Conservation (phyloP, 2,797 vertebrate species). For the Clarias pachynema region DNA sequence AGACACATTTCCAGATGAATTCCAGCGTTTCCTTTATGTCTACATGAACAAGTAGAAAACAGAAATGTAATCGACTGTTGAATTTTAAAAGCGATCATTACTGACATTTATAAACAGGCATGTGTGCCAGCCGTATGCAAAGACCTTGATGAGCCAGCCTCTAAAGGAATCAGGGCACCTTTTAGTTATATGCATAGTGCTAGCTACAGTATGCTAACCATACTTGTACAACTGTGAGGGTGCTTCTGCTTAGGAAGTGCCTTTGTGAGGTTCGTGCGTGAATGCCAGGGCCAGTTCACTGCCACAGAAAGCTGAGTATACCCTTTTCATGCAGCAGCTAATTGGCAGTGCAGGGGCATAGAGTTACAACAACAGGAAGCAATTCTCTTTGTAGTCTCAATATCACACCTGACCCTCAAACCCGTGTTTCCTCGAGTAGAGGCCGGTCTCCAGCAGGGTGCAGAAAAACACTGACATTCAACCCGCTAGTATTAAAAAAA, state of each 20-base stretch:
- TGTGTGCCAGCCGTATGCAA: background rate
- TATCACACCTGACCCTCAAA: constrained; percentile 51
- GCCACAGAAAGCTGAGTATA: constrained; percentile 25
- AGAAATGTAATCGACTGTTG: constrained; percentile 44
- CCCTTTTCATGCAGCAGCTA: constrained; percentile 46
- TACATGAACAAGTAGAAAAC: constrained; percentile 59
- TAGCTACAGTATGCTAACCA: background rate
- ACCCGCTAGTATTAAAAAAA: constrained; percentile 16
- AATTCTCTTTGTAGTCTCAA: constrained; percentile 43
- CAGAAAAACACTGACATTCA: constrained; percentile 48
- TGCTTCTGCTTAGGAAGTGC: background rate
- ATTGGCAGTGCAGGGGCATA: constrained; percentile 52
- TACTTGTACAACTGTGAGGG: background rate
- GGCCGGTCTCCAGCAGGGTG: constrained; percentile 38
- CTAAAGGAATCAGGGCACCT: background rate
- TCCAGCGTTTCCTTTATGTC: constrained; percentile 47
- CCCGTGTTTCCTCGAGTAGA: constrained; percentile 42
- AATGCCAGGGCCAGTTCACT: constrained; percentile 8
- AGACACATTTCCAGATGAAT: constrained; percentile 1
- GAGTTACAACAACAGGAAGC: constrained; percentile 60
- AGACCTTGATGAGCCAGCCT: background rate
- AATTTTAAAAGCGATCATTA: background rate
- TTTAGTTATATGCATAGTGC: background rate
- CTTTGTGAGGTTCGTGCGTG: background rate
- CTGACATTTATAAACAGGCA: background rate